Evolutionary conservation across 1,140 invertebrate genomes (phyloP), one percentile per base, ranked within the genome.

Genomic region (Chymomyza costata): DNA sequence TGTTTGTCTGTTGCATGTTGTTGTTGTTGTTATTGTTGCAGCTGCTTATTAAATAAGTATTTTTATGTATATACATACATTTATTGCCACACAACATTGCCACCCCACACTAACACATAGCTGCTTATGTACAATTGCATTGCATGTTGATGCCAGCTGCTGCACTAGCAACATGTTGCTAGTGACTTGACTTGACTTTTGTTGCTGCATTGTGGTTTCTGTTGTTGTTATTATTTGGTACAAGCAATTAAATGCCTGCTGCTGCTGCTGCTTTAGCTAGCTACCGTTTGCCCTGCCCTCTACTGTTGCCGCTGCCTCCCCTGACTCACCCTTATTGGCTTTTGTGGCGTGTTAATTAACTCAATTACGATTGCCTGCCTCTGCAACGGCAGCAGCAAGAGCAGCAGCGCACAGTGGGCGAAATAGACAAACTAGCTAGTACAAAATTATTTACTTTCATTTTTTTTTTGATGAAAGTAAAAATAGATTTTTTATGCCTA

Each of bases 261-360:
- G 70, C 53, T 46, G 44, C 38, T 40, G 25, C 32, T 38, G 3
- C 11, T 11, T 18, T 37, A 16, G 32, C 37, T 18, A n/a, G 8
- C 2, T 13, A 3, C 17, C 19, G 19, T 21, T 13, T 7, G 1
- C n/a, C 16, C 0, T 37, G 21, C 21, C 41, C 40, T 45, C 21
- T 39, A 21, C 14, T 50, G 11, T 43, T 8, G 17, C 32, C 16
- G 21, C 37, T 21, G 1, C 31, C 0, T 8, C 8, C 31, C 11
- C 47, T 11, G 28, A 40, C 38, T 25, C 35, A 46, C 25, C 40
- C 38, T 25, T 53, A 65, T 64, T 47, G 67, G 63, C 73, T 78
- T 78, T 78, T 78, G 73, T 78, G 73, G 73, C 73, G 73, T 78
- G 73, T 78, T 78, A 78, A 78, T 78, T 78, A 78, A 78, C 73